Evolutionary conservation across 2,797 vertebrate genomes (phyloP).

Genomic region (Rachycentron canadum): DNA sequence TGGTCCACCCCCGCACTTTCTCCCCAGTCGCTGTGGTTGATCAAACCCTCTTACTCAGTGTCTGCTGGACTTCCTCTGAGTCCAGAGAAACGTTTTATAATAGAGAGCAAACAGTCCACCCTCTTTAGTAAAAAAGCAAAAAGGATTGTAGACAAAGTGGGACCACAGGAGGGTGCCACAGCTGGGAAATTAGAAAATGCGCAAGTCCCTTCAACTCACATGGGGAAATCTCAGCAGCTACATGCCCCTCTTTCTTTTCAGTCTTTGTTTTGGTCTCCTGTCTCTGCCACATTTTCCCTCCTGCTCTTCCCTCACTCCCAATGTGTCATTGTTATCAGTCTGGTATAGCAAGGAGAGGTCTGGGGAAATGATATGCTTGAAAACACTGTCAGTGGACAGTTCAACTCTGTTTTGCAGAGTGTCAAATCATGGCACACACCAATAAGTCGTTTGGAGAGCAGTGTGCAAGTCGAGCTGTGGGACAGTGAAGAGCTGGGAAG

Average conservation of each 20-base stretch:
- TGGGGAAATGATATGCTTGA: constrained; percentile 20
- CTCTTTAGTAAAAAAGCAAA: constrained; percentile 28
- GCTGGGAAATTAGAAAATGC: constrained; percentile 43
- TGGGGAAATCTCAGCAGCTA: constrained; percentile 24
- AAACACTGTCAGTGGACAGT: constrained; percentile 17
- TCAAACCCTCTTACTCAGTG: constrained; percentile 79
- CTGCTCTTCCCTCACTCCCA: not conserved
- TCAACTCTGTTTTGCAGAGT: constrained; percentile 24
- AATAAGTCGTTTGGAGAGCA: constrained; percentile 51
- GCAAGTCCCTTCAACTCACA: constrained; percentile 29
- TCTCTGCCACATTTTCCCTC: constrained; percentile 17
- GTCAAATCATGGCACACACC: constrained; percentile 34
- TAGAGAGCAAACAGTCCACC: constrained; percentile 32
- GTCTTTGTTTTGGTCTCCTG: constrained; percentile 40
- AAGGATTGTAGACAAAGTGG: constrained; percentile 13
- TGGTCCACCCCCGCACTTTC: constrained; percentile 57
- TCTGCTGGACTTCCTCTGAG: constrained; percentile 78
- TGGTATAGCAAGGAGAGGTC: constrained; percentile 21
- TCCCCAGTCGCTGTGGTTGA: constrained; percentile 56
- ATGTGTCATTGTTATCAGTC: constrained; percentile 39
- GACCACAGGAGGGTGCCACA: constrained; percentile 57
- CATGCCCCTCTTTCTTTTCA: constrained; percentile 17
- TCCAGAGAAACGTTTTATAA: constrained; percentile 46
- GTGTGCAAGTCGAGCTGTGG: constrained; percentile 25
- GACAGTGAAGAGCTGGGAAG: constrained; percentile 37